Percentiles rank a stretch among this genome's conserved stretches.
Evolutionary conservation across 2,888 invertebrate genomes (phyloP).

Genomic region (Metalampra italica): DNA sequence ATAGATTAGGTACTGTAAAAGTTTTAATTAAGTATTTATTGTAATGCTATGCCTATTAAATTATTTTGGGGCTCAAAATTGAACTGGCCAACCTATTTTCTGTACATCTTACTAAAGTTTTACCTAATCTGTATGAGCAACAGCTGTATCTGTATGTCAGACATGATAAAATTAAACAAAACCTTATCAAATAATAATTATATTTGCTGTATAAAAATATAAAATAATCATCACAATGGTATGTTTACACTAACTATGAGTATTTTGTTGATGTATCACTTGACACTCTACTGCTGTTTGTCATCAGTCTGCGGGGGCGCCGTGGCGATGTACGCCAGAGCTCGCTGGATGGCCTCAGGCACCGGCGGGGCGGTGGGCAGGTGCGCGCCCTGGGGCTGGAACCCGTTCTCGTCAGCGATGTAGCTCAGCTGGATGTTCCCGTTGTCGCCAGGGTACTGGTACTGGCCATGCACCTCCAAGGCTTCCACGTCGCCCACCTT

Average conservation of each 20-base stretch:
- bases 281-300: slow-evolving; percentile 12
- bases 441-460: slow-evolving; percentile 82
- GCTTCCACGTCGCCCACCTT: slow-evolving; percentile 77
- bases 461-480: slow-evolving; percentile 81
- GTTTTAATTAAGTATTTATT: too few species aligned
- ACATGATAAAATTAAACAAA: too few species aligned
- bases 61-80: too few species aligned
- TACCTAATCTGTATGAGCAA: too few species aligned
- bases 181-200: neutral
- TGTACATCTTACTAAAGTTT: too few species aligned
- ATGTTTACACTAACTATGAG: slow-evolving; percentile 26
- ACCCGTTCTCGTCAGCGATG: slow-evolving; percentile 85
- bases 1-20: neutral
- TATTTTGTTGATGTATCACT: slow-evolving; percentile 25
- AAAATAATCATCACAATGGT: slow-evolving; percentile 28
- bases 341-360: slow-evolving; percentile 82
- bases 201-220: slow-evolving; percentile 37
- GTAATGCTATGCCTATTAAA: neutral
- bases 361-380: slow-evolving; percentile 84
- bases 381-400: slow-evolving; percentile 81
- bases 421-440: slow-evolving; percentile 82
- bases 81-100: too few species aligned
- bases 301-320: slow-evolving; percentile 63
- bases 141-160: too few species aligned
- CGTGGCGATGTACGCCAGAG: slow-evolving; percentile 82